Evolutionary conservation across 2,797 vertebrate genomes (phyloP).

Genomic region (Vultur gryphus): DNA sequence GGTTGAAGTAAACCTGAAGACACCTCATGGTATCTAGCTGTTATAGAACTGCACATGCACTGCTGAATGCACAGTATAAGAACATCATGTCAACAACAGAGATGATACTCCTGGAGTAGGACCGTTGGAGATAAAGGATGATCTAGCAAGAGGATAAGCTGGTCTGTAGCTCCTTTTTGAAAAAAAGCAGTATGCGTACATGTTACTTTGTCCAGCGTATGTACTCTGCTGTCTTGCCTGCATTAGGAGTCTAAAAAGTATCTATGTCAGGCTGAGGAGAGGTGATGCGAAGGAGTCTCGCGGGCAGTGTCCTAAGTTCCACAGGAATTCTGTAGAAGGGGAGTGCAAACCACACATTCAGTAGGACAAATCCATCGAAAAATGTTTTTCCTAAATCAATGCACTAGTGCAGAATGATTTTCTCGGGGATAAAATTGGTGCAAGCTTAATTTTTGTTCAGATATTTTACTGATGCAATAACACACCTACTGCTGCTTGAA

Average conservation of each 20-base stretch:
- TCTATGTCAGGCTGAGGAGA: neutral
- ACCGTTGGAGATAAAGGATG: neutral
- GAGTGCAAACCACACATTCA: neutral
- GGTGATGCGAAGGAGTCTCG: neutral
- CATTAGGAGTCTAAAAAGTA: neutral
- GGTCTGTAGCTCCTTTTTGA: neutral
- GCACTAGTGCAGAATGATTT: neutral
- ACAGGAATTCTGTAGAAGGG: neutral
- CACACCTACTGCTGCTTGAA: neutral
- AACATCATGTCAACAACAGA: neutral
- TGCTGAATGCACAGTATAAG: neutral
- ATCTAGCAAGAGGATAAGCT: neutral
- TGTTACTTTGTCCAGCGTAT: neutral
- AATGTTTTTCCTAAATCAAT: neutral
- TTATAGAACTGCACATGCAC: neutral
- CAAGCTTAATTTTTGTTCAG: conserved; percentile 41
- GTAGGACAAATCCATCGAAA: neutral
- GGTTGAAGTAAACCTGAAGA: neutral
- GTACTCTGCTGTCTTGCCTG: neutral
- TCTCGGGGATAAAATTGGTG: neutral
- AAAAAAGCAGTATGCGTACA: neutral
- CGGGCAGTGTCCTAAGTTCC: neutral
- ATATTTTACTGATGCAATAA: neutral
- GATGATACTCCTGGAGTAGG: neutral
- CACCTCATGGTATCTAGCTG: neutral